Percentiles rank a stretch among this genome's conserved stretches.
phyloP scores from a whole-genome alignment of 2,113 vertebrate genomes.

The Apistogramma diplotaenia region DNA sequence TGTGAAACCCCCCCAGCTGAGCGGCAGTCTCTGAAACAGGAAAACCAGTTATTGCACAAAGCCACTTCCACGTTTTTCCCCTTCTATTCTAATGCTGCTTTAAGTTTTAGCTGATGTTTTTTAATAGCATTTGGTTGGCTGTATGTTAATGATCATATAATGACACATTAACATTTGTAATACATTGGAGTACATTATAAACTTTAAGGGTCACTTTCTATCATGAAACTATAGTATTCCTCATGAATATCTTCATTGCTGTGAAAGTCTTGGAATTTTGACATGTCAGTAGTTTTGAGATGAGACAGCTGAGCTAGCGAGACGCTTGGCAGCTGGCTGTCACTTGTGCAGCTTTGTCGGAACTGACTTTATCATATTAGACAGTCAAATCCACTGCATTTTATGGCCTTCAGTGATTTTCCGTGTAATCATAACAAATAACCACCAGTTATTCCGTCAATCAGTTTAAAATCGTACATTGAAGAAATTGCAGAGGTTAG shows the following conservation, averaged over 20 bases:
- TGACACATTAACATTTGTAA: neutral
- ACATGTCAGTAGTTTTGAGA: slow-evolving; percentile 48
- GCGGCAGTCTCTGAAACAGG: neutral
- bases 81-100: neutral
- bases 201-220: neutral
- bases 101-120: neutral
- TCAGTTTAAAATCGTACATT: slow-evolving; percentile 13
- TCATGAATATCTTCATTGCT: slow-evolving; percentile 15
- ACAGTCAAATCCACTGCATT: slow-evolving; percentile 52
- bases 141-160: no score
- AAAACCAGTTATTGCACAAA: neutral
- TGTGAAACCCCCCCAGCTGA: neutral
- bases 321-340: slow-evolving; percentile 59
- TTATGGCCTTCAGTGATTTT: slow-evolving; percentile 48
- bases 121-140: neutral
- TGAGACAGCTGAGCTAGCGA: slow-evolving; percentile 41
- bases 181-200: neutral
- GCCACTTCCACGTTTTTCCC: neutral
- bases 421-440: slow-evolving; percentile 40
- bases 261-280: slow-evolving; percentile 33
- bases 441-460: neutral
- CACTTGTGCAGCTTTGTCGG: slow-evolving; percentile 56
- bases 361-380: slow-evolving; percentile 50
- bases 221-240: slow-evolving; percentile 2
- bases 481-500: neutral